These are phyloP conservation scores for Trisateles emortualis DNA, from an alignment of 2,888 invertebrate species.

Conservation along the genomic window DNA sequence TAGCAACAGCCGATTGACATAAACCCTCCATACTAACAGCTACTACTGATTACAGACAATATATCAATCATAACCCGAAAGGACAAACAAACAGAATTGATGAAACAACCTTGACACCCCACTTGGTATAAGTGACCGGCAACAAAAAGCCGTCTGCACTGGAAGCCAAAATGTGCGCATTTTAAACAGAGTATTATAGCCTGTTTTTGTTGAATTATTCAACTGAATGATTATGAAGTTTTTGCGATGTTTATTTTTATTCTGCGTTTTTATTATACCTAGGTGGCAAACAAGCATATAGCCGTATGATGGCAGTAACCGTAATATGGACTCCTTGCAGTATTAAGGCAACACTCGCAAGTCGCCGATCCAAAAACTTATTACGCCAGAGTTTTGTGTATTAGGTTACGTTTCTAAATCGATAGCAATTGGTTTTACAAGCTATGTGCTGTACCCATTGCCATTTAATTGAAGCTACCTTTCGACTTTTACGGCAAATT, in stretches of 20 bases:
- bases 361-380: too few species aligned
- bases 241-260: slow-evolving; percentile 1
- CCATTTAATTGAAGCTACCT: too few species aligned
- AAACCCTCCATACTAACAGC: neutral
- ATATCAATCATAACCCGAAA: slow-evolving; percentile 14
- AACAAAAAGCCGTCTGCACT: slow-evolving; percentile 4
- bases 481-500: too few species aligned
- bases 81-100: slow-evolving; percentile 19
- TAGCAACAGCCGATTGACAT: neutral
- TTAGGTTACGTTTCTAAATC: too few species aligned
- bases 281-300: too few species aligned
- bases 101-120: slow-evolving; percentile 27
- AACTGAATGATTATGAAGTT: slow-evolving; percentile 9
- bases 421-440: too few species aligned
- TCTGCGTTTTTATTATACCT: too few species aligned
- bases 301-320: too few species aligned
- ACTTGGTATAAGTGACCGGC: slow-evolving; percentile 18
- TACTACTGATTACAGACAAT: neutral
- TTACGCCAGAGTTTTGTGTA: too few species aligned
- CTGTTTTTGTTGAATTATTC: slow-evolving; percentile 15
- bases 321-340: too few species aligned
- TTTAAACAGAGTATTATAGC: slow-evolving; percentile 14
- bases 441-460: too few species aligned
- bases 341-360: too few species aligned
- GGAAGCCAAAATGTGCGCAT: slow-evolving; percentile 16